These are phyloP conservation scores for Poeciliopsis infans DNA, from an alignment of 2,797 vertebrate species.

Conservation along the genomic window DNA sequence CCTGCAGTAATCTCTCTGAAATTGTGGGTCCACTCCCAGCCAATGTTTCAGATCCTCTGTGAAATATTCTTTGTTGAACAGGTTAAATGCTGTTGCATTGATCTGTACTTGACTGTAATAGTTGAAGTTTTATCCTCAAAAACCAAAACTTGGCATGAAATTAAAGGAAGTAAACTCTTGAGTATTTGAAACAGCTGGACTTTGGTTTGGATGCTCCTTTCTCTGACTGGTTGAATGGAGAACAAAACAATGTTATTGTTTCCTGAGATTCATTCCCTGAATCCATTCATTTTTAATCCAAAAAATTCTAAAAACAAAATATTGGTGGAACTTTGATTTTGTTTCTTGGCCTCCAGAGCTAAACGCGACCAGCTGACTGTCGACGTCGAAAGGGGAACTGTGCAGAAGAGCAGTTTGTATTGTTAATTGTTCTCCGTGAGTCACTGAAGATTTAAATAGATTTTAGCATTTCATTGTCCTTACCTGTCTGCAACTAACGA, in stretches of 20 bases:
- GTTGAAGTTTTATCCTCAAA: constrained; percentile 52
- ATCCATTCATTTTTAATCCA: constrained; percentile 29
- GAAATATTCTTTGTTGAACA: constrained; percentile 34
- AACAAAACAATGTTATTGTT: constrained; percentile 61
- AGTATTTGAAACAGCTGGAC: constrained; percentile 49
- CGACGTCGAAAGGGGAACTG: constrained; percentile 53
- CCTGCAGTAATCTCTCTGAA: constrained; percentile 55
- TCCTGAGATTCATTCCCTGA: constrained; percentile 51
- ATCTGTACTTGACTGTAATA: constrained; percentile 61
- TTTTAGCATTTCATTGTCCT: too few relatives aligned
- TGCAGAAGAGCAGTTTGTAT: constrained; percentile 44
- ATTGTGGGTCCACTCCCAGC: constrained; percentile 28
- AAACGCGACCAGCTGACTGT: constrained; percentile 37
- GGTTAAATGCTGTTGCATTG: constrained; percentile 49
- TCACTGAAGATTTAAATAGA: constrained; percentile 63
- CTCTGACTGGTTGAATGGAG: constrained; percentile 38
- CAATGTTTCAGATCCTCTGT: constrained; percentile 23
- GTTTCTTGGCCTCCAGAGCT: constrained; percentile 10
- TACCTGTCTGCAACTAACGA: neutral
- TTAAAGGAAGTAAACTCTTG: constrained; percentile 20
- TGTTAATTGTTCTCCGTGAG: constrained; percentile 67
- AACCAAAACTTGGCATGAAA: constrained; percentile 43
- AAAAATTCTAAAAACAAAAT: neutral
- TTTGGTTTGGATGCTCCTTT: constrained; percentile 63
- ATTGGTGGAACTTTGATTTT: constrained; percentile 13